Evolutionary conservation across 1,140 invertebrate species (phyloP).

Genomic region (Helicoverpa armigera): DNA sequence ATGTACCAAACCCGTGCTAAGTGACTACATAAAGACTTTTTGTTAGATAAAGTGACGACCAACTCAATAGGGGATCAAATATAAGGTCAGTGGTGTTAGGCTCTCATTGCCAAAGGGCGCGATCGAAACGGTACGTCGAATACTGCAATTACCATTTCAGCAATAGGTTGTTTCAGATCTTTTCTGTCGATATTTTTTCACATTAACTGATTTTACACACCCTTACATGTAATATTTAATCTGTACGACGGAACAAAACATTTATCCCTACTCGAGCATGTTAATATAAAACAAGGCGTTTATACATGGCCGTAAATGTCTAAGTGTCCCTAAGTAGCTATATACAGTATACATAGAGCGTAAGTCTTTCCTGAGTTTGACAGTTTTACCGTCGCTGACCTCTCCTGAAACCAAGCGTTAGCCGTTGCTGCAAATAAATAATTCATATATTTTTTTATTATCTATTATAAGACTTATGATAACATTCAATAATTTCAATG

Average conservation of each 20-base stretch:
- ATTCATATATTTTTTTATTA: neutral
- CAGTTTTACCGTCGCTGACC: conserved; percentile 2
- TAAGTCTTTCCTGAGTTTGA: conserved; percentile 18
- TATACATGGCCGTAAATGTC: conserved; percentile 18
- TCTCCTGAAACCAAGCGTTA: neutral
- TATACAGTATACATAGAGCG: neutral
- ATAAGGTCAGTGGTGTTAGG: conserved; percentile 47
- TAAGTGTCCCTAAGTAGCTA: neutral
- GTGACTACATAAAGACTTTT: conserved; percentile 64
- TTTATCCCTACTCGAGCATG: neutral
- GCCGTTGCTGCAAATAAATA: neutral
- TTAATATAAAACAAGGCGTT: conserved; percentile 13
- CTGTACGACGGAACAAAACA: neutral
- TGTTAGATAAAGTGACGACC: conserved; percentile 39
- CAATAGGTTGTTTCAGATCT: conserved; percentile 3
- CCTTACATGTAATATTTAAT: neutral
- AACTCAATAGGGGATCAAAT: conserved; percentile 40
- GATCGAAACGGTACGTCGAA: conserved; percentile 28
- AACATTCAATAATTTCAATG: neutral
- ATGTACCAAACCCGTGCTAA: conserved; percentile 80
- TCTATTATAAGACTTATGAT: neutral
- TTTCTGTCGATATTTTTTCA: neutral
- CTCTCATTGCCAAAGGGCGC: neutral
- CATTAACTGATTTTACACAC: neutral
- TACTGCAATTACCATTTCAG: conserved; percentile 36